phyloP scores from a whole-genome alignment of 2,888 invertebrate species.

The Tyria jacobaeae region DNA sequence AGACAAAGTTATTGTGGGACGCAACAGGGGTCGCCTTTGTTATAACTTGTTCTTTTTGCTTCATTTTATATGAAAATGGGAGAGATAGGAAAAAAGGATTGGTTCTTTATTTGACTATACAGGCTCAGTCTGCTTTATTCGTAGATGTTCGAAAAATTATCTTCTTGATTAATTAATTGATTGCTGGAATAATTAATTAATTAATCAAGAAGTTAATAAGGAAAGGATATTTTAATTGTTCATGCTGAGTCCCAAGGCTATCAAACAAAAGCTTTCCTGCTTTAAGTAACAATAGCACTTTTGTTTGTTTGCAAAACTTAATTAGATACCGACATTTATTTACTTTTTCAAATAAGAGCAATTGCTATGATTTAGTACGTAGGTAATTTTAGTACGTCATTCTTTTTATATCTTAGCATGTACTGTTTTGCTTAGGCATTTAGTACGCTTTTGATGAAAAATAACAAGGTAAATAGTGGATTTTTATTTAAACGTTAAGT shows the following conservation, averaged over 20 bases:
- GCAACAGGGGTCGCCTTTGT: constrained; percentile 25
- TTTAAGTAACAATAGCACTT: constrained; percentile 30
- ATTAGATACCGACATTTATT: constrained; percentile 28
- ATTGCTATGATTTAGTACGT: constrained; percentile 15
- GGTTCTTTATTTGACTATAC: too few species aligned
- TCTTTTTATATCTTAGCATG: too few species aligned
- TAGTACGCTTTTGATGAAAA: too few species aligned
- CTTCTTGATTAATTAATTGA: not conserved
- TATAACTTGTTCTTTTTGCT: constrained; percentile 35
- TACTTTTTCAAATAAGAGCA: constrained; percentile 17
- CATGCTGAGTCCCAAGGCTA: not conserved
- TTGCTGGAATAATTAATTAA: constrained; percentile 5
- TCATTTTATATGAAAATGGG: constrained; percentile 18
- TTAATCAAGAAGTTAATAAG: too few species aligned
- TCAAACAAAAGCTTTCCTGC: constrained; percentile 27
- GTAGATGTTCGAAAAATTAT: not conserved
- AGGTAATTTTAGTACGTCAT: not conserved
- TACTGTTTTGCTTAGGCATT: too few species aligned
- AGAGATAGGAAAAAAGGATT: constrained; percentile 24
- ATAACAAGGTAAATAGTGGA: too few species aligned
- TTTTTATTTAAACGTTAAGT: too few species aligned
- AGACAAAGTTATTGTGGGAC: constrained; percentile 33
- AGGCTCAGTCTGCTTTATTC: constrained; percentile 24
- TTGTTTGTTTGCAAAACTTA: constrained; percentile 28
- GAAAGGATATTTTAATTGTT: not conserved